These are phyloP conservation scores for Dolomedes plantarius DNA, from an alignment of 2,888 invertebrate species.

Conservation along the genomic window DNA sequence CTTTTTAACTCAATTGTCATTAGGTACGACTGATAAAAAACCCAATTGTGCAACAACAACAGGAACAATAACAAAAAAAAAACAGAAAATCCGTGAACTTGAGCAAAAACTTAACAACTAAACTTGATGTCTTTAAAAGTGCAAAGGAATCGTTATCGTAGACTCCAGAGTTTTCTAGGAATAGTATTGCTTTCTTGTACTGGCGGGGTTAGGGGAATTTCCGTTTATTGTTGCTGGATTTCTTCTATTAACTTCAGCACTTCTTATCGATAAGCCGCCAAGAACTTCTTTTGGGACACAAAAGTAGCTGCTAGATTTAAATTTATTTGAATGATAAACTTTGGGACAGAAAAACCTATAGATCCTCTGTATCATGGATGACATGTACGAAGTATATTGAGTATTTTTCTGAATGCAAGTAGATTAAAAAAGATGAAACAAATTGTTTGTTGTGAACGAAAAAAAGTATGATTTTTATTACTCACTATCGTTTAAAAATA, in stretches of 20 bases:
- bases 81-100: not conserved
- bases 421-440: too few species aligned
- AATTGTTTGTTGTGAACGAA: too few species aligned
- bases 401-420: too few species aligned
- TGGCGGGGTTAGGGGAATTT: not conserved
- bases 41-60: not conserved
- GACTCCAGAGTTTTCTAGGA: conserved; percentile 25
- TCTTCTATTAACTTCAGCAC: not conserved
- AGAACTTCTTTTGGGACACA: not conserved
- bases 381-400: too few species aligned
- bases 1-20: conserved; percentile 68
- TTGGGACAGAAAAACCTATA: too few species aligned
- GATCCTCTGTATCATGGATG: too few species aligned
- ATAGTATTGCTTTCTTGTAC: not conserved
- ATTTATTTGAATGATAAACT: too few species aligned
- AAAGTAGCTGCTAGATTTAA: too few species aligned
- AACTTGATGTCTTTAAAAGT: conserved; percentile 34
- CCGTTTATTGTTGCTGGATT: not conserved
- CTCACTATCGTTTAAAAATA: too few species aligned
- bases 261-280: not conserved
- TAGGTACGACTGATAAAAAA: conserved; percentile 38
- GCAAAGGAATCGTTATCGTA: conserved; percentile 27
- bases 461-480: too few species aligned
- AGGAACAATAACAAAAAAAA: not conserved
- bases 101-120: conserved; percentile 19